phyloP scores from a whole-genome alignment of 2,797 vertebrate species.

The Parotocinclus haroldoi region DNA sequence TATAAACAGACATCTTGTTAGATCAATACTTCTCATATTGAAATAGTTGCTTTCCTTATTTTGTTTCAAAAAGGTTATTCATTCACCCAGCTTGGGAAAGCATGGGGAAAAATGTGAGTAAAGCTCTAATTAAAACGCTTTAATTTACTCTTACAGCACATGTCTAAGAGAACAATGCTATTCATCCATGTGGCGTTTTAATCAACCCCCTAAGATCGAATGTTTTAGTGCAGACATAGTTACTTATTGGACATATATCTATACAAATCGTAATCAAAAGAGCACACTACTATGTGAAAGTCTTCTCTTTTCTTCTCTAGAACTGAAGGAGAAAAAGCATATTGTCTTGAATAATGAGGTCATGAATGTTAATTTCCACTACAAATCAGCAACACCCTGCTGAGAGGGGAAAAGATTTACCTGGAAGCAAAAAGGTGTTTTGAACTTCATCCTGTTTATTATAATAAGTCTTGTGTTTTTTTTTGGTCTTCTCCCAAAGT shows the following conservation, averaged over 20 bases:
- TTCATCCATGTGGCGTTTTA: conserved; percentile 2
- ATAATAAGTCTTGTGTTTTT: too few species aligned
- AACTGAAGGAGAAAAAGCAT: background rate
- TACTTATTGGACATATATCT: too few species aligned
- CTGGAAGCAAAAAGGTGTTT: too few species aligned
- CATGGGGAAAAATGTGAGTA: background rate
- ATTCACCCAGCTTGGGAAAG: background rate
- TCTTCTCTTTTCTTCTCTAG: background rate
- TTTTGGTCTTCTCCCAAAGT: too few species aligned
- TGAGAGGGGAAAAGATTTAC: background rate
- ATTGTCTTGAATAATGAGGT: background rate
- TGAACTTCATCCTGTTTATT: too few species aligned
- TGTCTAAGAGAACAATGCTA: background rate
- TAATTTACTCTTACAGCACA: conserved; percentile 18
- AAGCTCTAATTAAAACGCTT: conserved; percentile 33
- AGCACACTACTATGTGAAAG: background rate
- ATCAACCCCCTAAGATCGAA: conserved; percentile 1
- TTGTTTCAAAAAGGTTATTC: too few species aligned
- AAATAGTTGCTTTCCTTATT: too few species aligned
- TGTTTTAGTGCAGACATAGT: background rate
- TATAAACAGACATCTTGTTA: background rate
- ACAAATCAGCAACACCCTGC: background rate
- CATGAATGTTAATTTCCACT: background rate
- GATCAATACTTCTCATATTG: too few species aligned
- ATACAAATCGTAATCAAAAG: too few species aligned